A percentile compares a stretch with the other conserved stretches of the same genome.
Evolutionary conservation across 30 jellyfish, hydroid and myxozoan species (phyloP).

Genomic region (Nemopilema nomurai): DNA sequence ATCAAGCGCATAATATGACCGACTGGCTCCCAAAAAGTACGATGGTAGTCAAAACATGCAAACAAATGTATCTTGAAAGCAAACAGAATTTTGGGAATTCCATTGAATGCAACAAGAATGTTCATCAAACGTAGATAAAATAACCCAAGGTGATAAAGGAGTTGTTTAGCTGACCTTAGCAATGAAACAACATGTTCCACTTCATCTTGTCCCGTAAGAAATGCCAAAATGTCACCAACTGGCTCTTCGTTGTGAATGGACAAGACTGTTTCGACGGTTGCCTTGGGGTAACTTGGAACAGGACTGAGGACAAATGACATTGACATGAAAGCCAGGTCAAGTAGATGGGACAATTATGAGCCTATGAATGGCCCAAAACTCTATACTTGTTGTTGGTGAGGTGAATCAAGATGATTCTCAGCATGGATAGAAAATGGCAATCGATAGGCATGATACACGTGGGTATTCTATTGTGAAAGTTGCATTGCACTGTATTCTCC

Average conservation of each 20-base stretch:
- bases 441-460: too few relatives aligned
- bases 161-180: constrained; percentile 27
- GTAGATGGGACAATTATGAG: background rate
- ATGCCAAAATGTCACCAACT: constrained; percentile 91
- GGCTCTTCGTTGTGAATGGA: constrained; percentile 86
- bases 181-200: constrained; percentile 68
- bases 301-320: constrained; percentile 61
- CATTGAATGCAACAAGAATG: background rate
- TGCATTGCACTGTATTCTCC: too few relatives aligned
- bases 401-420: too few relatives aligned
- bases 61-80: background rate
- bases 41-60: too few relatives aligned
- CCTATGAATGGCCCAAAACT: too few relatives aligned
- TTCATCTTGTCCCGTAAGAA: constrained; percentile 97
- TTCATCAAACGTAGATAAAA: background rate
- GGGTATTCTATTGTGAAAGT: too few relatives aligned
- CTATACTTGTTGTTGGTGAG: too few relatives aligned
- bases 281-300: constrained; percentile 81
- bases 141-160: too few relatives aligned
- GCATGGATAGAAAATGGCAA: too few relatives aligned
- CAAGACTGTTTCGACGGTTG: constrained; percentile 86
- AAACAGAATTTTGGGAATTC: background rate
- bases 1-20: background rate
- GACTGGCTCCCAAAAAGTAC: too few relatives aligned
- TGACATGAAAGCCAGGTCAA: too few relatives aligned